Base-by-base conservation (phyloP, 2,113 vertebrate genomes). In the Ameiurus melas region DNA sequence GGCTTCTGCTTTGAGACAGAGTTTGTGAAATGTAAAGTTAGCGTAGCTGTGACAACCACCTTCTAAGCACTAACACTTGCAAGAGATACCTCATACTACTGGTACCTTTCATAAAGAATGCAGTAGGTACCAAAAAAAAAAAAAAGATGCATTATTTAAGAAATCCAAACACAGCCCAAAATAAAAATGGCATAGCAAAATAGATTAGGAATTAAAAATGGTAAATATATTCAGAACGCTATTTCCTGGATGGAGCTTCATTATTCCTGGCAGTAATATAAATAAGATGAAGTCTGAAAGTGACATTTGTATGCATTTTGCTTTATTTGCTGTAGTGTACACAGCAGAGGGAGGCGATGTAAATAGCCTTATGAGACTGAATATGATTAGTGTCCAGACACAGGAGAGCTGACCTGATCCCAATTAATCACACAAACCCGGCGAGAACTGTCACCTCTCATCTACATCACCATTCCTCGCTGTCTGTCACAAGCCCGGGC, bases 341-440 rank as follows among this genome's bases (percentile, higher is more conserved):
- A 62, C 83, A 92, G 92, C 91, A 90, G 85, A 91, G 89, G 90
- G 91, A 94, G 92, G 89, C 91, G 91, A 94, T 96, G 95, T 96
- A 96, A 96, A 96, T 96, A 95, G 94, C 94, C 95, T 95, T 96
- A 95, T 95, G 95, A 96, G 94, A 94, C 94, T 93, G 95, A 94
- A 96, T 96, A 94, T 92, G 92, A 94, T 91, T 94, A 96, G 94
- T 96, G 94, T 96, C 95, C 95, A 94, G 94, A 95, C 94, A 94
- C 92, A 92, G 94, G 95, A 94, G 94, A 96, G 94, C 95, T 96
- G 95, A 96, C 96, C 96, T 97, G 97, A 98, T 98, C 96, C 96
- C 97, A 98, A 97, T 98, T 98, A 98, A 96, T 96, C 96, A 96
- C 97, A 97, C 96, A 95, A 93, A 96, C 94, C 95, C 95, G 94